Evolutionary conservation across 1,140 invertebrate species (phyloP), one percentile per base, ranked within the genome.

Genomic region (Drosophila elegans): DNA sequence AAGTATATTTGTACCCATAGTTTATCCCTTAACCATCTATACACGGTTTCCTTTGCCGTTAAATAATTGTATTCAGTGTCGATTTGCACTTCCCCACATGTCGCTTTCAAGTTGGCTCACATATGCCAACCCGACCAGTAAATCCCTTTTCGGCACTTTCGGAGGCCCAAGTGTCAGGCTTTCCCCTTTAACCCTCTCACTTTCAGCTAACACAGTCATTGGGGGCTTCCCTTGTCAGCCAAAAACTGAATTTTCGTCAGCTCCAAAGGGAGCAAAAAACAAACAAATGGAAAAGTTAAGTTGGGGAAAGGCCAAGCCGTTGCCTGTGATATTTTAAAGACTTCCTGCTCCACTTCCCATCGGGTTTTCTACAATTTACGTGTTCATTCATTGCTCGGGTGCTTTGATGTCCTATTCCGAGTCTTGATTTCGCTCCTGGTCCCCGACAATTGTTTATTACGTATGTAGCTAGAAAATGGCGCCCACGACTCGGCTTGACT

Each of bases 381-480:
- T 46, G 38, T 69, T 66, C 27, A 68, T 67, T 54, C 41, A 69
- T 36, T 25, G 41, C 12, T 9, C 32, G 13, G 13, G n/a, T 13
- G 25, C 49, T 56, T 29, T 11, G 27, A 16, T 27, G 16, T 25
- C 34, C 21, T 32, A 25, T 57, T 39, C n/a, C 39, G 36, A 52
- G 44, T 51, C 44, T 11, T 41, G 61, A 36, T 46, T 67, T 66
- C 34, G 27, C 13, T 38, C 10, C 53, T 42, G 21, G 49, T 44
- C 38, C 36, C 59, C 38, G 51, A 25, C 32, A 34, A 29, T 66
- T 82, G 79, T 63, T 73, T 63, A 63, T 76, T 81, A 55, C 61
- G 73, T 78, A 83, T 7, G 82, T 67, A 60, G 74, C 66, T 78
- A 60, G 71, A 63, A 78, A 83, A 78, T 67, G 61, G 64, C 61